These are phyloP conservation scores for Anodontia alba DNA, from an alignment of 2,888 invertebrate species.

Conservation along the genomic window DNA sequence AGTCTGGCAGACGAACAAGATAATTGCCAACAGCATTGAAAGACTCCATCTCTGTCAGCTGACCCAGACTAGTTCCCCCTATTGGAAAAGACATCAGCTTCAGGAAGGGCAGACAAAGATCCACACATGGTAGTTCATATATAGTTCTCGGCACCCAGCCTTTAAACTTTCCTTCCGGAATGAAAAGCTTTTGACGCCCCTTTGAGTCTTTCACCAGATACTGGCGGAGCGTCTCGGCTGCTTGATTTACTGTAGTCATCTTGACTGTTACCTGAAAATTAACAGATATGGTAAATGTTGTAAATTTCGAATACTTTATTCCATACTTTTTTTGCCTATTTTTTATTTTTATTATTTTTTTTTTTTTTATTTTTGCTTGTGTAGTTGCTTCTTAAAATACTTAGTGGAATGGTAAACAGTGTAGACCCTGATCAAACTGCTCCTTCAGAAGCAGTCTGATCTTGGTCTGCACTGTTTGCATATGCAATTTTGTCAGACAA, in stretches of 20 bases:
- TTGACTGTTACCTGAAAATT: neutral
- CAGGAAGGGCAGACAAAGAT: constrained; percentile 76
- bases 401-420: too few relatives aligned
- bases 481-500: too few relatives aligned
- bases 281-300: neutral
- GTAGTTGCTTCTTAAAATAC: too few relatives aligned
- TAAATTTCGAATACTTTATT: too few relatives aligned
- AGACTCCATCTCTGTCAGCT: constrained; percentile 69
- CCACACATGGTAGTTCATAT: constrained; percentile 66
- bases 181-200: constrained; percentile 61
- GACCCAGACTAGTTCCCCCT: constrained; percentile 76
- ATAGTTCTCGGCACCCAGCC: constrained; percentile 79
- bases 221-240: constrained; percentile 71
- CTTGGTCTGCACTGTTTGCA: too few relatives aligned
- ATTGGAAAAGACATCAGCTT: constrained; percentile 78
- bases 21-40: constrained; percentile 79
- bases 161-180: constrained; percentile 77
- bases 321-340: neutral
- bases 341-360: neutral
- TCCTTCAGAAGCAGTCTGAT: too few relatives aligned
- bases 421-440: too few relatives aligned
- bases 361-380: too few relatives aligned
- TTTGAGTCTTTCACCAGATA: constrained; percentile 65
- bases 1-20: constrained; percentile 70
- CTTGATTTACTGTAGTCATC: constrained; percentile 61